A percentile compares a stretch with the other conserved stretches of the same genome.
Evolutionary conservation across 2,888 invertebrate species (phyloP).

Genomic region (Steinernema hermaphroditum): DNA sequence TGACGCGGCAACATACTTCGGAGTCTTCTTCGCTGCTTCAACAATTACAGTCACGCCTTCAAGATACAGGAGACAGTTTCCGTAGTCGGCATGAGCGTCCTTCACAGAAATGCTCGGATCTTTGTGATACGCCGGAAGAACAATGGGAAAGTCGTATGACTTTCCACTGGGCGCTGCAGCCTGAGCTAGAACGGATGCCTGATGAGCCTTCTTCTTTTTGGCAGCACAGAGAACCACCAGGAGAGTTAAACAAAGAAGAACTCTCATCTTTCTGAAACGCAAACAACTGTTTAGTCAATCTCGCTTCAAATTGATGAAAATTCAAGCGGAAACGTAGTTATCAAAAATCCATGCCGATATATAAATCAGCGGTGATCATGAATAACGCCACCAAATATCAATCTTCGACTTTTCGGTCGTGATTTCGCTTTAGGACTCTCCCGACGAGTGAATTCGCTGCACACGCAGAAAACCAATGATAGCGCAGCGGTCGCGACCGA

Average conservation of each 20-base stretch:
- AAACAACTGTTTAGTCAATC: constrained; percentile 15
- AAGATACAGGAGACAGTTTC: constrained; percentile 49
- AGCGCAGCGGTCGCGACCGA: constrained; percentile 13
- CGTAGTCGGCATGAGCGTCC: constrained; percentile 18
- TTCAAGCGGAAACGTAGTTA: constrained; percentile 17
- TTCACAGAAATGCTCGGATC: not conserved
- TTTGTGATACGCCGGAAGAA: constrained; percentile 10
- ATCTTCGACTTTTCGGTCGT: constrained; percentile 29
- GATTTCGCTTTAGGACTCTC: constrained; percentile 26
- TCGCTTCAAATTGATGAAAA: not conserved
- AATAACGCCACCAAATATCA: constrained; percentile 28
- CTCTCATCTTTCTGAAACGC: constrained; percentile 8
- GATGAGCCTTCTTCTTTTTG: constrained; percentile 16
- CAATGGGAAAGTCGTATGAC: not conserved
- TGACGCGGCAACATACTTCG: constrained; percentile 34
- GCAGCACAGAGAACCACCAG: constrained; percentile 1
- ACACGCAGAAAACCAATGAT: constrained; percentile 22
- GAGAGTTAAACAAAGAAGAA: constrained; percentile 23
- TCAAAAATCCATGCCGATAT: constrained; percentile 14
- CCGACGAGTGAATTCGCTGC: constrained; percentile 5
- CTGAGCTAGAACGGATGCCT: not conserved
- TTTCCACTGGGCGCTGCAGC: not conserved
- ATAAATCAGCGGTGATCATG: constrained; percentile 18
- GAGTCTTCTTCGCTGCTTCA: constrained; percentile 33
- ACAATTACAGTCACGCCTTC: constrained; percentile 50